These are phyloP conservation scores for Nebria brevicollis DNA, from an alignment of 2,888 invertebrate species.

Conservation along the genomic window DNA sequence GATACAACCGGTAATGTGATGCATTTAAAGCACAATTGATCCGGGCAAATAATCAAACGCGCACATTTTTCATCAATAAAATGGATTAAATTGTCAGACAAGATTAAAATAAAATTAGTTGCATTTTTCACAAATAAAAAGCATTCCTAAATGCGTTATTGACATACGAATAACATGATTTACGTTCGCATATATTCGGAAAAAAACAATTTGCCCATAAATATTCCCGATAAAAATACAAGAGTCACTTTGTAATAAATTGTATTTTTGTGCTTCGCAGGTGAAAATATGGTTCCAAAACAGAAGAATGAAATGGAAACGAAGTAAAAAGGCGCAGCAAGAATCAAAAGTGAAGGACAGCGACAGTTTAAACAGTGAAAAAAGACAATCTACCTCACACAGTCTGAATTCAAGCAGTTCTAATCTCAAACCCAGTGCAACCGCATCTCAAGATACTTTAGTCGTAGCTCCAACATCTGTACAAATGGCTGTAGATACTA, in stretches of 20 bases:
- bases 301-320: slow-evolving; percentile 98
- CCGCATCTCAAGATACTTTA: slow-evolving; percentile 52
- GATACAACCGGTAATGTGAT: not conserved
- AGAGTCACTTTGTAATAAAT: slow-evolving; percentile 27
- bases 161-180: slow-evolving; percentile 27
- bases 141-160: slow-evolving; percentile 41
- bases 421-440: slow-evolving; percentile 49
- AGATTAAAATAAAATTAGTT: slow-evolving; percentile 46
- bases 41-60: not conserved
- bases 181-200: slow-evolving; percentile 31
- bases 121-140: slow-evolving; percentile 45
- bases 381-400: slow-evolving; percentile 50
- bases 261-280: slow-evolving; percentile 64
- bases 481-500: slow-evolving; percentile 39
- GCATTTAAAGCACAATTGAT: not conserved
- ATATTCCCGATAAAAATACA: slow-evolving; percentile 23
- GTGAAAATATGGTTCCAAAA: slow-evolving; percentile 99
- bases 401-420: slow-evolving; percentile 50
- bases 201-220: slow-evolving; percentile 35
- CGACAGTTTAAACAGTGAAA: slow-evolving; percentile 51
- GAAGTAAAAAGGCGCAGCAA: slow-evolving; percentile 95
- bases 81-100: slow-evolving; percentile 44
- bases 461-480: slow-evolving; percentile 50
- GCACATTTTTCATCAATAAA: slow-evolving; percentile 46
- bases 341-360: slow-evolving; percentile 75